phyloP scores from a whole-genome alignment of 2,113 vertebrate species.

The Dasyornis broadbenti region DNA sequence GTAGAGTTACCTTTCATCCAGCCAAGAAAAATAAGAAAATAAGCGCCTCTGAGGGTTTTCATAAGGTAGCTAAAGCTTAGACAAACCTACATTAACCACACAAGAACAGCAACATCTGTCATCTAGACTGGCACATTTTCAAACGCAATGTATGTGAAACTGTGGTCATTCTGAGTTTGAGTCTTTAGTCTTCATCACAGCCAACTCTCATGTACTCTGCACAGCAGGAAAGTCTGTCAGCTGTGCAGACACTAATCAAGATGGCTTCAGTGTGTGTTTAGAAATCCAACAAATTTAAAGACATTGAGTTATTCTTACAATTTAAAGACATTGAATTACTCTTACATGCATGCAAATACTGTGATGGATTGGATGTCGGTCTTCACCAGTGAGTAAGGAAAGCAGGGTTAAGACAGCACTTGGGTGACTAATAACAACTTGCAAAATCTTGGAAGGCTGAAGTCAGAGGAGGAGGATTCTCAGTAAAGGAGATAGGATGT shows the following conservation, averaged over 20 bases:
- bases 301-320: background rate
- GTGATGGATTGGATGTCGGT: background rate
- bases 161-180: background rate
- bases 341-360: background rate
- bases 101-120: conserved; percentile 8
- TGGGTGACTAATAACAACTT: background rate
- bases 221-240: background rate
- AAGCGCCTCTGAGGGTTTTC: background rate
- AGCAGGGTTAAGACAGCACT: background rate
- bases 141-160: background rate
- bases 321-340: background rate
- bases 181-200: background rate
- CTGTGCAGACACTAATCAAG: background rate
- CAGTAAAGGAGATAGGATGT: background rate
- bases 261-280: background rate
- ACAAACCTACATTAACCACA: background rate
- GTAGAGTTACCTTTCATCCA: background rate
- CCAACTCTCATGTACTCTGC: background rate
- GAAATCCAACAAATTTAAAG: background rate
- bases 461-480: background rate
- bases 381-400: background rate
- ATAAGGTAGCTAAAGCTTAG: background rate
- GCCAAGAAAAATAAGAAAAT: conserved; percentile 40
- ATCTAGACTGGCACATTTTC: background rate
- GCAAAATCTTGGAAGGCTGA: background rate